Percentiles rank a stretch among this genome's conserved stretches.
phyloP scores from a whole-genome alignment of 2,888 invertebrate genomes.

The Drosophila macrospina region DNA sequence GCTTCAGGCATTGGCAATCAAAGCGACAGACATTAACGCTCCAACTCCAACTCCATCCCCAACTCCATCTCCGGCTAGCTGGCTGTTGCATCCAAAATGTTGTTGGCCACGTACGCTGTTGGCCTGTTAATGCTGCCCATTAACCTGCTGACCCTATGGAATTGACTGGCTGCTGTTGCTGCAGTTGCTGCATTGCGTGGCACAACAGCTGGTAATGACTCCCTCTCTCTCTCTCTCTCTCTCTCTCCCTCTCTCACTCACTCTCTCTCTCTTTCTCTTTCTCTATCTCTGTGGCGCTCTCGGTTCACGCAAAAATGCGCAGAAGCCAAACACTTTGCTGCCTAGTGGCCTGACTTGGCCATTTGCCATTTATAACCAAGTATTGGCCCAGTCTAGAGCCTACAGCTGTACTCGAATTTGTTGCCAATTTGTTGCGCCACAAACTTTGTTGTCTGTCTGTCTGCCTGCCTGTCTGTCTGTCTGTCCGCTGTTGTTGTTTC shows the following conservation, averaged over 20 bases:
- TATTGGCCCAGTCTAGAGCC: conserved; percentile 58
- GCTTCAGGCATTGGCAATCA: conserved; percentile 64
- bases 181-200: conserved; percentile 68
- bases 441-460: conserved; percentile 44
- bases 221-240: conserved; percentile 64
- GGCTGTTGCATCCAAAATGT: conserved; percentile 21
- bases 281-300: conserved; percentile 4
- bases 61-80: conserved; percentile 6
- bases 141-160: conserved; percentile 74
- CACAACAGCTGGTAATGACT: conserved; percentile 67
- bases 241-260: conserved; percentile 55
- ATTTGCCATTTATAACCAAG: conserved; percentile 72
- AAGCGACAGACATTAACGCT: conserved; percentile 70
- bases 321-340: conserved; percentile 71
- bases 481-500: conserved; percentile 23
- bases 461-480: conserved; percentile 3
- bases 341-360: conserved; percentile 22
- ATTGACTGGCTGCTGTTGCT: conserved; percentile 47
- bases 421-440: conserved; percentile 76
- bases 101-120: conserved; percentile 66
- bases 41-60: not conserved
- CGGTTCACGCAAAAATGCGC: conserved; percentile 80
- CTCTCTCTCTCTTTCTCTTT: conserved; percentile 8
- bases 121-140: conserved; percentile 82
- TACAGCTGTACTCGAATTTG: conserved; percentile 63